A percentile compares a stretch with the other conserved stretches of the same genome.
Conservation (phyloP, 2,797 vertebrate species). For the Sparus aurata region DNA sequence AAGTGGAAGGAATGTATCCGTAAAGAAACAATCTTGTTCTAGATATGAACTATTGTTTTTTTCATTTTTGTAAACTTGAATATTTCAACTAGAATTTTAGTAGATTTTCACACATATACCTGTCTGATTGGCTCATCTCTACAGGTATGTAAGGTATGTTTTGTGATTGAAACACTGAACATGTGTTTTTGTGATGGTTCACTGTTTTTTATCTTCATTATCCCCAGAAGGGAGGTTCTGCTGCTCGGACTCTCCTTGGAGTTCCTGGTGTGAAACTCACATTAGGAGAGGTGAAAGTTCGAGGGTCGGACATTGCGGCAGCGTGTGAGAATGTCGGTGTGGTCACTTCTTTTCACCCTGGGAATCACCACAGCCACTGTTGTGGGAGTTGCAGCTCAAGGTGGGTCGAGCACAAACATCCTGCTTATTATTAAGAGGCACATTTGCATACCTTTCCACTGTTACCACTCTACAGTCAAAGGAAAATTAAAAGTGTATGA, state of each 20-base stretch:
- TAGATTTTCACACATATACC: neutral
- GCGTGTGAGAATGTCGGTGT: constrained; percentile 71
- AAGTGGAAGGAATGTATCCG: constrained; percentile 18
- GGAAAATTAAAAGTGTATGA: neutral
- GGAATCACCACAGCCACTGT: constrained; percentile 64
- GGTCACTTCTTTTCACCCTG: constrained; percentile 73
- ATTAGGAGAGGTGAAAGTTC: constrained; percentile 72
- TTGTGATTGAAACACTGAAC: neutral
- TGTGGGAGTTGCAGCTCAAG: constrained; percentile 70
- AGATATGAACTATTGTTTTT: constrained; percentile 1
- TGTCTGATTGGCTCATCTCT: neutral
- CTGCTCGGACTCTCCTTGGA: constrained; percentile 26
- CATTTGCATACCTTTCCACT: neutral
- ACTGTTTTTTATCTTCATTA: constrained; percentile 13
- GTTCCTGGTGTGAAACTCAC: constrained; percentile 54
- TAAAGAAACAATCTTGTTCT: constrained; percentile 3
- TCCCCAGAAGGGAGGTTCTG: constrained; percentile 46
- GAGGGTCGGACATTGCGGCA: constrained; percentile 49
- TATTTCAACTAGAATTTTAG: neutral
- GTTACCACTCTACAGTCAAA: neutral
- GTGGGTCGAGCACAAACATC: constrained; percentile 66
- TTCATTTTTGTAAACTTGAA: neutral
- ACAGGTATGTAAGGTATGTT: neutral
- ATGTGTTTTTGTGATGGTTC: neutral
- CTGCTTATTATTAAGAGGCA: neutral